Evolutionary conservation across 2,888 invertebrate species (phyloP), one percentile per base, ranked within the genome.

Genomic region (Pseudococcus jackbeardsleyi): DNA sequence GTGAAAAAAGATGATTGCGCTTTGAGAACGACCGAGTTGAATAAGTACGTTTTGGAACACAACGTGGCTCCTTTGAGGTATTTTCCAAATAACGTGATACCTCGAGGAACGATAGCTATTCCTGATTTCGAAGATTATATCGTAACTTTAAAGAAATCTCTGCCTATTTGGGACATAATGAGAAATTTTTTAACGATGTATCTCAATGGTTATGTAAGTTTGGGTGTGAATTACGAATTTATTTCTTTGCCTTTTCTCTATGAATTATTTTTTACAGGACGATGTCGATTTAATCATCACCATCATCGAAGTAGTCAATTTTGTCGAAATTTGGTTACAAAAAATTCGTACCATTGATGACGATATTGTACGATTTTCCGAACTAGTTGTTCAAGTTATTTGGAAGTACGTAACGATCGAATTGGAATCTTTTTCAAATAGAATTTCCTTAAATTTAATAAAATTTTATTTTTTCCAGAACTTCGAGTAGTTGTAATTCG

Each of bases 121-220:
- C 88, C 88, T 33, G 88, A 88, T 82, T 79, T 79, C 26, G 88
- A 88, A 79, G 88, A 88, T 33, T 59, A 88, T 39, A 82, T 79
- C 9, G 77, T 88, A 2, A 88, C 82, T 15, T 11, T 88, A 9
- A 72, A 79, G n/a, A 88, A 88, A 79, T 88, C 88, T 12, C 15
- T 88, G 8, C 88, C 88, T 33, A 88, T 88, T 33, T 88, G 88
- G 88, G 88, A 88, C 22, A 77, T 88, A 12, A 82, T 88, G 88
- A 72, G 88, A 33, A 79, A 88, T 59, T 88, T 79, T 39, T 59
- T 88, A 42, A 79, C 79, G n/a, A 88, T 79, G 88, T 88, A 88
- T 50, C 77, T 88, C 17, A 88, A 88, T 26, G 88, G 88, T 22
- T 50, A 79, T 50, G 88, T 88, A 88, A 88, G 88, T 79, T 22